Conservation (phyloP, 2,888 invertebrate genomes). For the Panzeria rudis region DNA sequence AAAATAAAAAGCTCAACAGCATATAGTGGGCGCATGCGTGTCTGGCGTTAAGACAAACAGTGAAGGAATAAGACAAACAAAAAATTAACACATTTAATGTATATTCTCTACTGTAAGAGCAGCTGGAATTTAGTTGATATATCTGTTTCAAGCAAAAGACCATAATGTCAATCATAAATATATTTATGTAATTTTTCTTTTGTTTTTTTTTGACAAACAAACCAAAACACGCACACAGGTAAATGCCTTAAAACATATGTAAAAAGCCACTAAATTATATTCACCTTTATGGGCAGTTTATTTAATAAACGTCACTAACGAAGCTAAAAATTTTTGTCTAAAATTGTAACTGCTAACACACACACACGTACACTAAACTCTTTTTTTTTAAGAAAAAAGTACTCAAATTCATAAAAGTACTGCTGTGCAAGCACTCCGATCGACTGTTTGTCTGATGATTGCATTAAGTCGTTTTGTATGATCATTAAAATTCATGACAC, state of each 20-base stretch:
- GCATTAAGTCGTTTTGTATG: slow-evolving; percentile 69
- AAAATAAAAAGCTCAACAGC: slow-evolving; percentile 10
- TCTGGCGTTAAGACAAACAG: slow-evolving; percentile 59
- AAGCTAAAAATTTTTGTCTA: slow-evolving; percentile 66
- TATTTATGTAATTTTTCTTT: slow-evolving; percentile 17
- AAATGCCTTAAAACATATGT: slow-evolving; percentile 63
- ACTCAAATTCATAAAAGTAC: slow-evolving; percentile 40
- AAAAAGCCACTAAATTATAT: slow-evolving; percentile 64
- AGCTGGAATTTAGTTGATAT: slow-evolving; percentile 50
- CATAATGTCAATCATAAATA: slow-evolving; percentile 64
- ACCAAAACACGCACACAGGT: slow-evolving; percentile 50
- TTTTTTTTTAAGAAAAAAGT: slow-evolving; percentile 14
- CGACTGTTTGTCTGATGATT: slow-evolving; percentile 63
- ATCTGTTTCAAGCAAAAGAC: slow-evolving; percentile 18
- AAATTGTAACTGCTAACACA: slow-evolving; percentile 50
- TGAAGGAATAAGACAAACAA: slow-evolving; percentile 2
- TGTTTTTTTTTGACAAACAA: slow-evolving; percentile 4
- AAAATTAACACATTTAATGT: slow-evolving; percentile 46
- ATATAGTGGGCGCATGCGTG: slow-evolving; percentile 70
- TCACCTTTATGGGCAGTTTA: slow-evolving; percentile 67
- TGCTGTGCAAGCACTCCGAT: slow-evolving; percentile 21
- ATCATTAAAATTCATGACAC: slow-evolving; percentile 71
- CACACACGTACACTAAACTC: neutral
- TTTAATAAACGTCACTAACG: slow-evolving; percentile 71
- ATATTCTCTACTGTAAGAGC: slow-evolving; percentile 55